Evolutionary conservation across 2,797 vertebrate genomes (phyloP), one percentile per base, ranked within the genome.

Genomic region (Melanotaenia trifasciata): DNA sequence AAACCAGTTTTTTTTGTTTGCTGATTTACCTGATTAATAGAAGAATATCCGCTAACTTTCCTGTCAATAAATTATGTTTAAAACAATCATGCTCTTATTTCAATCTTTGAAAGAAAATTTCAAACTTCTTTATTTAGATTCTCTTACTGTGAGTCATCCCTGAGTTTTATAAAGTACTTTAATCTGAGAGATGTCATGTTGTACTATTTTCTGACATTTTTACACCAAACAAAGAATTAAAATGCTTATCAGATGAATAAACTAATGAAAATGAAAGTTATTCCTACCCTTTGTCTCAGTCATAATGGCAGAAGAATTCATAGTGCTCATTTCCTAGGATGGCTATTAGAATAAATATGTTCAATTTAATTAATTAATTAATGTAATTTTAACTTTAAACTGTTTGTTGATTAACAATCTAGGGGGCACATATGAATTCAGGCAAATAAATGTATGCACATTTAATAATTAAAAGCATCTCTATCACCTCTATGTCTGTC

Each of bases 391-490:
- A 50, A 9, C 45, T 9, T 50, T 10, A n/a, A 50, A 50, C 3
- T 22, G 18, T 22, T 50, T 1, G 50, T 51, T 24, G 11, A 53
- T 13, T 53, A 4, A 53, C 22, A 24, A 53, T 53, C 51, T 14
- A 53, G 20, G 22, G 22, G 45, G 20, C 45, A 47, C 45, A 47
- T 24, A 12, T 14, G 24, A 24, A 53, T 11, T 53, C 51, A 54
- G 22, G 1, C 24, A 14, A 54, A 54, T 5, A 54, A 26, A 14
- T 28, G 51, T 13, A 28, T 5, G 47, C 47, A 50, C n/a, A 53
- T 53, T 11, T 53, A 22, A 53, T 66, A 13, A 51, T n/a, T 50
- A 61, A 36, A 64, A 62, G 10, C 20, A 35, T 73, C 35, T 11
- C 11, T 57, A 18, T 56, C 30, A 4, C 1, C 30, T 30, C 30